Evolutionary conservation across 2,888 invertebrate species (phyloP).

Genomic region (Callimorpha dominula): DNA sequence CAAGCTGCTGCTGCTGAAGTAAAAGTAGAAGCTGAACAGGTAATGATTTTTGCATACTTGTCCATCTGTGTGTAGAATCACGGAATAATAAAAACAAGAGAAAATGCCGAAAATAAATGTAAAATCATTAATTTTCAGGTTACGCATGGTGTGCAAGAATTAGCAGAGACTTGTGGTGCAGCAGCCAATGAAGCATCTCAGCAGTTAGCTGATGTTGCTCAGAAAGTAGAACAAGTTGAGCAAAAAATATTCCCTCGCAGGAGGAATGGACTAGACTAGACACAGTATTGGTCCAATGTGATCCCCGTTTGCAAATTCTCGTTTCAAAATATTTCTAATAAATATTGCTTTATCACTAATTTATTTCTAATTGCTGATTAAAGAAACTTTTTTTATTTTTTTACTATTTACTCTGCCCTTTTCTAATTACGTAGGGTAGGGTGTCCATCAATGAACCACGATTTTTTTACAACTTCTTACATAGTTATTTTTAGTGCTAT

Average conservation of each 20-base stretch:
- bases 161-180: conserved; percentile 78
- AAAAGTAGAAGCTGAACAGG: conserved; percentile 74
- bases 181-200: conserved; percentile 77
- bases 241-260: conserved; percentile 74
- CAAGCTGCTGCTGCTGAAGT: conserved; percentile 73
- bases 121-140: conserved; percentile 60
- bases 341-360: conserved; percentile 15
- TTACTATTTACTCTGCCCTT: neutral
- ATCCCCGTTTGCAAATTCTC: conserved; percentile 5
- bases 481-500: no score
- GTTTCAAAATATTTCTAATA: conserved; percentile 24
- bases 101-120: neutral
- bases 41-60: conserved; percentile 38
- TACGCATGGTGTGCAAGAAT: conserved; percentile 76
- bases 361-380: conserved; percentile 17
- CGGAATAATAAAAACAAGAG: neutral
- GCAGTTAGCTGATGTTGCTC: conserved; percentile 73
- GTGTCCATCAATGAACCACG: no score
- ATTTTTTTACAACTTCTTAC: no score
- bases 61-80: neutral
- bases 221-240: conserved; percentile 76
- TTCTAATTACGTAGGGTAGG: neutral
- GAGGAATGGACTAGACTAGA: conserved; percentile 79
- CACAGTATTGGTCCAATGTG: conserved; percentile 4
- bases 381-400: conserved; percentile 1